phyloP scores from a whole-genome alignment of 2,888 invertebrate genomes.

The Xanthorhoe spadicearia region DNA sequence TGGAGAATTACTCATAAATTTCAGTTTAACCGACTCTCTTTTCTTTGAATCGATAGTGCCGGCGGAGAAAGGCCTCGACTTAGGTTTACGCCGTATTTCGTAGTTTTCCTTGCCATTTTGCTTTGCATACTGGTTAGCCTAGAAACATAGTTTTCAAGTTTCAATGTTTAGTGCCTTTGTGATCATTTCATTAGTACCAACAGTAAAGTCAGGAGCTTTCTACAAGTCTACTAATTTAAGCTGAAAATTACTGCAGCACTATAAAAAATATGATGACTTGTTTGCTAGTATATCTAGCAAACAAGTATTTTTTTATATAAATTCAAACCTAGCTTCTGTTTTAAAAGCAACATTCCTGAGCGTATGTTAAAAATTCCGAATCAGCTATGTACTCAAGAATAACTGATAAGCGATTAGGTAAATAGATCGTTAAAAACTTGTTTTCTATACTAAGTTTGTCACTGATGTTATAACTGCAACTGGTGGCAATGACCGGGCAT shows the following conservation, averaged over 20 bases:
- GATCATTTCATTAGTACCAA: slow-evolving; percentile 34
- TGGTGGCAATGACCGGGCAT: slow-evolving; percentile 78
- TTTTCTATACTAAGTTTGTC: slow-evolving; percentile 72
- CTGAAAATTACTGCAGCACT: not conserved
- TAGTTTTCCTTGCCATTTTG: slow-evolving; percentile 66
- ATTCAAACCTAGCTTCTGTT: not conserved
- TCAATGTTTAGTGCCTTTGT: slow-evolving; percentile 28
- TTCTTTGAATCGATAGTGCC: slow-evolving; percentile 79
- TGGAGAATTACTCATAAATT: slow-evolving; percentile 65
- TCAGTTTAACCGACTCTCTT: slow-evolving; percentile 75
- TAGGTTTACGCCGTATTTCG: slow-evolving; percentile 71
- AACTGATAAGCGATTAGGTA: slow-evolving; percentile 50
- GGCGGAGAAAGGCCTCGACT: slow-evolving; percentile 76
- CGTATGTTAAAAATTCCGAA: slow-evolving; percentile 3
- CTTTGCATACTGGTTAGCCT: slow-evolving; percentile 66
- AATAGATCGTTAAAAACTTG: slow-evolving; percentile 67
- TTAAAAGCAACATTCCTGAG: not conserved
- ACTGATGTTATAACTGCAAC: slow-evolving; percentile 79
- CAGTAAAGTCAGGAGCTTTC: slow-evolving; percentile 23
- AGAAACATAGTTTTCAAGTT: slow-evolving; percentile 49
- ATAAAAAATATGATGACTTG: not conserved
- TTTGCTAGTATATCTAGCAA: not conserved
- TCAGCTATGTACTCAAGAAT: slow-evolving; percentile 33
- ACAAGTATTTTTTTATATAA: not conserved
- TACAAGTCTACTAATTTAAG: not conserved